Percentiles rank a stretch among this genome's conserved stretches.
Conservation (phyloP, 2,797 vertebrate genomes). For the Synaphobranchus kaupii region DNA sequence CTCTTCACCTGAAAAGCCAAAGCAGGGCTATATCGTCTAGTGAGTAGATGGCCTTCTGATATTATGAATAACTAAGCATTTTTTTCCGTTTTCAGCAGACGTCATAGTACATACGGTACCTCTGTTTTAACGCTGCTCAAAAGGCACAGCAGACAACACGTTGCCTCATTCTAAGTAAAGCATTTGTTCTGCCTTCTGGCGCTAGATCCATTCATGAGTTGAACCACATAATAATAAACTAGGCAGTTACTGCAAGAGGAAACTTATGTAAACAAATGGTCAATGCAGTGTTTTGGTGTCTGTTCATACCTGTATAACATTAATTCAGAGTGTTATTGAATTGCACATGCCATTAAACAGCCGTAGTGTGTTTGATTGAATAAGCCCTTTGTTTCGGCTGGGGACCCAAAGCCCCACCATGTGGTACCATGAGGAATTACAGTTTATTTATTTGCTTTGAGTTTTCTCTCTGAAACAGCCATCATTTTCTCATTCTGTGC, state of each 20-base stretch:
- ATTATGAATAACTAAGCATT: neutral
- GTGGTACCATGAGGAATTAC: slow-evolving; percentile 20
- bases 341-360: neutral
- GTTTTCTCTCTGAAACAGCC: neutral
- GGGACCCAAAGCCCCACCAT: slow-evolving; percentile 17
- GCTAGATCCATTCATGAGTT: no score
- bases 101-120: neutral
- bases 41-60: no score
- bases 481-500: neutral
- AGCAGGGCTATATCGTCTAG: neutral
- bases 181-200: no score
- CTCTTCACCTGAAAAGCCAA: neutral
- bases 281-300: no score
- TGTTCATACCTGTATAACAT: no score
- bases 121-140: neutral
- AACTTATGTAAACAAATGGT: neutral
- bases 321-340: neutral
- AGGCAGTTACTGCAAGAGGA: no score
- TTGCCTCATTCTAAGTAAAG: no score
- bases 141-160: no score
- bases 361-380: neutral
- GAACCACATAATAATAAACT: no score
- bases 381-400: neutral
- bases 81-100: neutral
- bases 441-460: neutral